Base-by-base conservation (phyloP, 2,888 invertebrate species). In the Morpho deidamia region DNA sequence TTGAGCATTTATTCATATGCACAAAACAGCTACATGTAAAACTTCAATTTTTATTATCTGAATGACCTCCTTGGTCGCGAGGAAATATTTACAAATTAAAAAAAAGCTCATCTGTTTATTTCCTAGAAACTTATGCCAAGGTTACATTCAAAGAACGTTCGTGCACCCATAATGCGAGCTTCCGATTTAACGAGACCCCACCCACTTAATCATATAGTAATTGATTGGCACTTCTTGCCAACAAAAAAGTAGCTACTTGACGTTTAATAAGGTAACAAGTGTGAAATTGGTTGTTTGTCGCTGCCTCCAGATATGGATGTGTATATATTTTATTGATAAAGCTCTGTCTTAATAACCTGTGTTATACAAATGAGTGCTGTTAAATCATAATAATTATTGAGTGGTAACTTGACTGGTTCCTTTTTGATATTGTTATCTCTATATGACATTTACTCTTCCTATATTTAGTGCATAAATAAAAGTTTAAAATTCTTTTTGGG, bases 91-190 rank as follows among this genome's bases (percentile, higher is more conserved):
- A 41, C 11, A 39, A 8, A 55, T 41, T 44, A 42, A 44, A 50
- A 40, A 49, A 51, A 51, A 44, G 51, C 51, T 55, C 42, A 47
- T 43, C 38, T 39, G 46, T 35, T 34, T 43, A 51, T 55, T 51
- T 51, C 55, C 55, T 47, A 55, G 51, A 34, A 43, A 41, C 34
- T 11, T 34, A 7, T 41, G 41, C 41, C 41, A 48, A 41, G 48
- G 48, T 11, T 39, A 11, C 12, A 40, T 47, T 47, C 40, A 48
- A 48, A 11, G 32, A 33, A 33, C n/a, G 32, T 43, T n/a, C n/a
- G 11, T 23, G 11, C 34, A 34, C 7, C 23, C 7, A 47, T 11
- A 32, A 9, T 38, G 38, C 32, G 43, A 53, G 43, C 11, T 37
- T 38, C 34, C 44, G 33, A 44, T 34, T 44, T 44, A 11, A 7